Base-by-base conservation (phyloP, 2,113 vertebrate genomes). In the Grus americana region DNA sequence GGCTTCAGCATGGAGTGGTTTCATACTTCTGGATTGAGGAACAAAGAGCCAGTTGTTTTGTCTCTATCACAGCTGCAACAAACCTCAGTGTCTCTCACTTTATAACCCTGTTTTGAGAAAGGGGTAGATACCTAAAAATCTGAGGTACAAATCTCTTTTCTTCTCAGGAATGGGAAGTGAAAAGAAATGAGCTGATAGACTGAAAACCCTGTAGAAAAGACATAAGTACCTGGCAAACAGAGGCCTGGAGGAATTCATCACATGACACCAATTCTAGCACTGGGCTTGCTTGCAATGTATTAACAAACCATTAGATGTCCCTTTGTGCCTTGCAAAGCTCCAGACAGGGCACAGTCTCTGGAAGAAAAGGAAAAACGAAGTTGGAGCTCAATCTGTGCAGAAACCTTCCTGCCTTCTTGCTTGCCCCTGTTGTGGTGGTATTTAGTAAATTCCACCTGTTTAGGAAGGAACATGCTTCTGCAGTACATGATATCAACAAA, bases 251-350 rank as follows among this genome's bases (percentile, higher is more conserved):
- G 36, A 80, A 86, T 46, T 73, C 5, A 46, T 72, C 57, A 62
- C 57, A 16, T 63, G 42, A 54, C 58, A 67, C 14, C 34, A 57
- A 16, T 86, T 68, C 21, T 42, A 89, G 15, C 57, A 59, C 19
- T 46, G 32, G 23, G 4, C 38, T 92, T 87, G 36, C 86, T 91
- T 93, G 80, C 70, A 96, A 59, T 92, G 66, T 95, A 44, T 82
- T 75, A 92, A 75, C 20, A 92, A 94, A 65, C 83, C 54, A 73
- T 95, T 91, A 93, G 92, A 85, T 93, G 94, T 94, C 93, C 71
- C 74, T 95, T 95, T 54, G 81, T 44, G 46, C 49, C 24, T 87
- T 86, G 27, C 30, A 85, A 88, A 93, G 40, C 12, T 85, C 57
- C n/a, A 85, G 40, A 65, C 4, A 63, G 46, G 65, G 12, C 50